Conservation (phyloP, 2,888 invertebrate genomes). For the Synergus japonicus region DNA sequence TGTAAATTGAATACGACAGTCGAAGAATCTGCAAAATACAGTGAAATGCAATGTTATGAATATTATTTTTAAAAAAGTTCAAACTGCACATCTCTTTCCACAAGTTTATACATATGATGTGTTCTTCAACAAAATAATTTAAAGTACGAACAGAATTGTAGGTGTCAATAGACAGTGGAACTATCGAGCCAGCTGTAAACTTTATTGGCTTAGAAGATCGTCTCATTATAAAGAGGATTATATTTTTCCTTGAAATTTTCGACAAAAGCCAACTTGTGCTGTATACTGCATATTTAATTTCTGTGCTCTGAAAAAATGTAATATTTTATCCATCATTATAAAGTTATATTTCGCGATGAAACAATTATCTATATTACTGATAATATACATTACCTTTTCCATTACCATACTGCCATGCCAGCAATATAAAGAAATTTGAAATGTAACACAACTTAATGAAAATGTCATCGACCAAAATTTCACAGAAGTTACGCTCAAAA, state of each 20-base stretch:
- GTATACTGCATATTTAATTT: constrained; percentile 58
- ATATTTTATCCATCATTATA: too few species aligned
- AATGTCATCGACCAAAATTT: constrained; percentile 22
- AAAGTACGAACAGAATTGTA: neutral
- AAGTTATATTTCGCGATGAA: too few species aligned
- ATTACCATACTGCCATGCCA: constrained; percentile 16
- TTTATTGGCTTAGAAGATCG: constrained; percentile 59
- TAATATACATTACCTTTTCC: constrained; percentile 4
- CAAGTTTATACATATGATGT: neutral
- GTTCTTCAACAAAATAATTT: too few species aligned
- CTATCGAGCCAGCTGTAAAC: constrained; percentile 60
- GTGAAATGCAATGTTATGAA: neutral
- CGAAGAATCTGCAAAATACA: neutral
- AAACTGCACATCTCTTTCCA: too few species aligned
- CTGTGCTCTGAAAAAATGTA: constrained; percentile 56
- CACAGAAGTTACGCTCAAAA: neutral
- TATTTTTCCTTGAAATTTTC: constrained; percentile 52
- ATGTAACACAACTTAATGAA: neutral
- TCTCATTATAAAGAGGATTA: constrained; percentile 60
- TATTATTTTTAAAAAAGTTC: too few species aligned
- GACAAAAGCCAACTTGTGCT: constrained; percentile 61
- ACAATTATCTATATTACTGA: too few species aligned
- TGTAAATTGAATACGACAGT: constrained; percentile 14
- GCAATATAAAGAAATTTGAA: constrained; percentile 9
- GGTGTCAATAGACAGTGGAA: constrained; percentile 61